Percentiles rank a stretch among this genome's conserved stretches.
Conservation (phyloP, 2,888 invertebrate species). For the Ashinkailepas kermadecensis region DNA sequence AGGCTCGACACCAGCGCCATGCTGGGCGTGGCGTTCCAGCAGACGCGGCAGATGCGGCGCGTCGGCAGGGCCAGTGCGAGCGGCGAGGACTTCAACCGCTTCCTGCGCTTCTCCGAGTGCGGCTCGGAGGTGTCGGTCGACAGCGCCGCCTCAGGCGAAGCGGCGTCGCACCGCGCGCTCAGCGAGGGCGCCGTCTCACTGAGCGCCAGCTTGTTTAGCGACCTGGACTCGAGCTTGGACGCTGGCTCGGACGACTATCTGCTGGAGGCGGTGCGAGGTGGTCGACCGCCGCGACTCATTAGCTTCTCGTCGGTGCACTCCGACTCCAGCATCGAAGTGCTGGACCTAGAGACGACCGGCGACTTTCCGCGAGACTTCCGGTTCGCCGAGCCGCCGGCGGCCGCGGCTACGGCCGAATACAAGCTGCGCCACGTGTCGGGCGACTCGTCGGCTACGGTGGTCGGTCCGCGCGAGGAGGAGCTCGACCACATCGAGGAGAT, state of each 20-base stretch:
- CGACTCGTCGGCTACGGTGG: background rate
- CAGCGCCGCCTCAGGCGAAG: background rate
- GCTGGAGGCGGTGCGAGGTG: background rate
- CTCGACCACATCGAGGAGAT: background rate
- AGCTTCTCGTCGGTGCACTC: background rate
- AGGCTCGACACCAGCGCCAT: background rate
- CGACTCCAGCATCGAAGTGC: slow-evolving; percentile 5
- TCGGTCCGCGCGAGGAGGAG: background rate
- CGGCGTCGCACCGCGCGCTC: background rate
- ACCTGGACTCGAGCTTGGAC: background rate
- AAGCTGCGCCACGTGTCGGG: slow-evolving; percentile 4
- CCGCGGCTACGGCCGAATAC: background rate
- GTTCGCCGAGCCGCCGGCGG: background rate
- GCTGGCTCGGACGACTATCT: background rate
- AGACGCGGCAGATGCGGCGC: background rate
- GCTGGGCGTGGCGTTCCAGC: background rate
- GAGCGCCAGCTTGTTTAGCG: background rate
- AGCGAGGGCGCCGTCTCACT: background rate
- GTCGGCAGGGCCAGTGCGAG: background rate
- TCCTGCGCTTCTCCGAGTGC: background rate
- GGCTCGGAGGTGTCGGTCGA: background rate
- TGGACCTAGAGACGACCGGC: slow-evolving; percentile 5
- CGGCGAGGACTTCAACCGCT: background rate
- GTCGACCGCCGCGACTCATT: background rate
- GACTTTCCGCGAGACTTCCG: slow-evolving; percentile 9